phyloP scores from a whole-genome alignment of 2,797 vertebrate species.

The Hemibagrus guttatus region DNA sequence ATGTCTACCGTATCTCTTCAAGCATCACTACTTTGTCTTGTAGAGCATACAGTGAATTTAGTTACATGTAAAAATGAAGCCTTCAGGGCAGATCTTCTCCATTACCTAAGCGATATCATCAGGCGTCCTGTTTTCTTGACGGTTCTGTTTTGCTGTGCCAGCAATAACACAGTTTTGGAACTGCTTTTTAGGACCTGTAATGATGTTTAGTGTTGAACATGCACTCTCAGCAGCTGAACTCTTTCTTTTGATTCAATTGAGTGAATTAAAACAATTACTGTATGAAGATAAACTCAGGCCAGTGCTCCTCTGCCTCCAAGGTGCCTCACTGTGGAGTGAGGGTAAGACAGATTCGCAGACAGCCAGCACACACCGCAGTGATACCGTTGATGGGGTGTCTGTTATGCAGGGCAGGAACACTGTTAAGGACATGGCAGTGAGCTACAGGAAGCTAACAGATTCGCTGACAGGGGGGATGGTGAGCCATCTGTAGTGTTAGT shows the following conservation, averaged over 20 bases:
- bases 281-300: constrained; percentile 33
- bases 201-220: constrained; percentile 17
- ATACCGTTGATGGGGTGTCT: constrained; percentile 21
- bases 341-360: constrained; percentile 16
- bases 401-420: constrained; percentile 27
- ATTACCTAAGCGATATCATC: constrained; percentile 26
- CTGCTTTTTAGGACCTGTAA: constrained; percentile 19
- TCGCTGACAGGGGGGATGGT: constrained; percentile 63
- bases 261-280: constrained; percentile 32
- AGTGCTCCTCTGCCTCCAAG: constrained; percentile 1
- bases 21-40: constrained; percentile 24
- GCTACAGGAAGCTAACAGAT: constrained; percentile 58
- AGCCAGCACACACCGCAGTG: constrained; percentile 25
- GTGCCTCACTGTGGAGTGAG: constrained; percentile 19
- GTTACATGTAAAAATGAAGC: constrained; percentile 24
- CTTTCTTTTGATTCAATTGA: constrained; percentile 28
- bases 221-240: constrained; percentile 3
- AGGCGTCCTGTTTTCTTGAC: constrained; percentile 12
- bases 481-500: constrained; percentile 60
- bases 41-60: constrained; percentile 29
- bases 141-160: constrained; percentile 21
- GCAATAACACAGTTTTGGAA: constrained; percentile 15
- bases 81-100: constrained; percentile 27
- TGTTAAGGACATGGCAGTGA: constrained; percentile 34
- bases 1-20: constrained; percentile 29